A percentile compares a stretch with the other conserved stretches of the same genome.
These are phyloP conservation scores for Camelus dromedarius DNA, from an alignment of 2,113 vertebrate species.

Conservation along the genomic window DNA sequence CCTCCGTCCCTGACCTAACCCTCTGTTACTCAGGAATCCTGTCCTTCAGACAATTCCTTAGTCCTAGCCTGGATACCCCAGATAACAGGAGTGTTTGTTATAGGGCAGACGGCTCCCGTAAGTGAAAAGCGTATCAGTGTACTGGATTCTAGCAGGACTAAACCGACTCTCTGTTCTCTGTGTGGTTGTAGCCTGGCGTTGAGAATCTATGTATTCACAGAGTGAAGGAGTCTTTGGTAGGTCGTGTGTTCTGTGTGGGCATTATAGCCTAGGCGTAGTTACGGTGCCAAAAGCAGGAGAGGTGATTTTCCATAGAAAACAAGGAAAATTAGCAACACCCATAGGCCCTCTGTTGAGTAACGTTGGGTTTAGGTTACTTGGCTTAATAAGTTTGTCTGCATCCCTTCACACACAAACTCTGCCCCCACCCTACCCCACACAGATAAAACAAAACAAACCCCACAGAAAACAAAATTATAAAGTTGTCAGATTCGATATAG, in stretches of 20 bases:
- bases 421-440: accelerated
- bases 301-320: neutral
- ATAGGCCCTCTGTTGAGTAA: neutral
- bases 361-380: neutral
- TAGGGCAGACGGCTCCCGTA: neutral
- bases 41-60: neutral
- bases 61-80: neutral
- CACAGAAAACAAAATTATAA: neutral
- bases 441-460: neutral
- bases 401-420: neutral
- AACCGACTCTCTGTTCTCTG: neutral
- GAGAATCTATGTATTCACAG: neutral
- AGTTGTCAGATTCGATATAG: accelerated
- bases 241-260: neutral
- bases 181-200: neutral
- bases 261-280: neutral
- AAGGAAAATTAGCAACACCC: neutral
- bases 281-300: neutral
- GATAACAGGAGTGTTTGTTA: neutral
- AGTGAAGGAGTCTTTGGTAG: neutral
- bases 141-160: neutral
- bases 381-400: neutral
- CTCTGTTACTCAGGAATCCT: neutral
- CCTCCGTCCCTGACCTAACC: neutral
- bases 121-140: neutral